These are phyloP conservation scores for Botrylloides violaceus DNA, from an alignment of 23 tunicate species.

Conservation along the genomic window DNA sequence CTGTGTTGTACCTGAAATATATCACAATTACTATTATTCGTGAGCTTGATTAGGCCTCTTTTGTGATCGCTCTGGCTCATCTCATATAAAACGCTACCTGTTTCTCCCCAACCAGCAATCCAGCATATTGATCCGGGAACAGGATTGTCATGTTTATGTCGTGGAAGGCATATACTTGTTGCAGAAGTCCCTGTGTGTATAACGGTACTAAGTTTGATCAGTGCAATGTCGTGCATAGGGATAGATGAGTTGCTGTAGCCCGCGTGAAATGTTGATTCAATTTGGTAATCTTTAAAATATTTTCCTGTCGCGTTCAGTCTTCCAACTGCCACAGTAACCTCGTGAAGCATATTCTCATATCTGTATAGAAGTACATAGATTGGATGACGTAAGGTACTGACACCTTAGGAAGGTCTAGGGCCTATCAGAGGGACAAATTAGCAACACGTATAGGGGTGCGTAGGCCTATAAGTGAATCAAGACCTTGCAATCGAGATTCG, in stretches of 20 bases:
- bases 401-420: too few relatives aligned
- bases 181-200: conserved; percentile 12
- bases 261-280: not conserved
- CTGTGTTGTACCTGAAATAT: not conserved
- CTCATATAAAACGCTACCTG: conserved; percentile 43
- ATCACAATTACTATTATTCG: not conserved
- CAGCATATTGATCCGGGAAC: conserved; percentile 67
- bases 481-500: too few relatives aligned
- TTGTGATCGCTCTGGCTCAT: too few relatives aligned
- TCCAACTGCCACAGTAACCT: not conserved
- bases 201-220: conserved; percentile 40
- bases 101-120: conserved; percentile 86
- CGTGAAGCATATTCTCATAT: not conserved
- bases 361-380: too few relatives aligned
- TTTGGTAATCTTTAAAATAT: not conserved
- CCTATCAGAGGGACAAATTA: too few relatives aligned
- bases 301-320: not conserved
- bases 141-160: conserved; percentile 35
- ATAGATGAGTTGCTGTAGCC: conserved; percentile 45
- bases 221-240: conserved; percentile 64
- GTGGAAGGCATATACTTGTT: conserved; percentile 54
- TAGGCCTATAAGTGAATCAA: too few relatives aligned
- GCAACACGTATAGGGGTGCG: too few relatives aligned
- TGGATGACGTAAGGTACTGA: too few relatives aligned
- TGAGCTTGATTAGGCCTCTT: not conserved